phyloP scores from a whole-genome alignment of 1,140 invertebrate species.

The Pogonomyrmex californicus region DNA sequence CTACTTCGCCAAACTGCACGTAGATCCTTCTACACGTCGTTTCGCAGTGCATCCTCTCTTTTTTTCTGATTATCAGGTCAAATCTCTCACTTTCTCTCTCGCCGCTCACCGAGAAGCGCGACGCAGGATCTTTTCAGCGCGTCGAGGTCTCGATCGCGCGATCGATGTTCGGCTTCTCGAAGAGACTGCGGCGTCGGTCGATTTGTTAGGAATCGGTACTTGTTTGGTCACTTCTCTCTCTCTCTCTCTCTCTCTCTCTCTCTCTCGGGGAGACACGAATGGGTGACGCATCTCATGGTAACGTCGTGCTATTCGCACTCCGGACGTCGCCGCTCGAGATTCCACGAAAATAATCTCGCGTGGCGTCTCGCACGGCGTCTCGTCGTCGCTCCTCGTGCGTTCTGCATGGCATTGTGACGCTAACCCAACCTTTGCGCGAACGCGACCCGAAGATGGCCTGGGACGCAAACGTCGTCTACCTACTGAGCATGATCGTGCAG shows the following conservation, averaged over 20 bases:
- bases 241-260: no score
- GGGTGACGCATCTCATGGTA: conserved; percentile 6
- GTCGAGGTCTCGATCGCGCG: conserved; percentile 25
- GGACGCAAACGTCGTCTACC: conserved; percentile 14
- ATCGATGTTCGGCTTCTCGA: conserved; percentile 32
- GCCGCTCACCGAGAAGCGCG: neutral
- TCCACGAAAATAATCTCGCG: conserved; percentile 5
- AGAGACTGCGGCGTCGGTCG: neutral
- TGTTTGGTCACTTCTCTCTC: conserved; percentile 6
- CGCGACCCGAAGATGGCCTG: conserved; percentile 60
- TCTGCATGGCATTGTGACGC: conserved; percentile 70
- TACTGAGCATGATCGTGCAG: conserved; percentile 39
- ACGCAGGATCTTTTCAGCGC: neutral
- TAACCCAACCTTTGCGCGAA: neutral
- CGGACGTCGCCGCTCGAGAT: neutral
- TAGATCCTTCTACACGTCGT: conserved; percentile 50
- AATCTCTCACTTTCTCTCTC: neutral
- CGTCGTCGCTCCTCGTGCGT: neutral
- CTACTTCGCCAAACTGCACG: conserved; percentile 76
- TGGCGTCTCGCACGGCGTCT: neutral
- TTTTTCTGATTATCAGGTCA: neutral
- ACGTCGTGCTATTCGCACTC: neutral
- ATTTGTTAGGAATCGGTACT: neutral
- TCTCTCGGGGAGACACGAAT: neutral
- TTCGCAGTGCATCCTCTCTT: neutral